Percentiles rank a stretch among this genome's conserved stretches.
phyloP scores from a whole-genome alignment of 92 coral and sea anemone species.

The Hydrozoanthus gracilis region DNA sequence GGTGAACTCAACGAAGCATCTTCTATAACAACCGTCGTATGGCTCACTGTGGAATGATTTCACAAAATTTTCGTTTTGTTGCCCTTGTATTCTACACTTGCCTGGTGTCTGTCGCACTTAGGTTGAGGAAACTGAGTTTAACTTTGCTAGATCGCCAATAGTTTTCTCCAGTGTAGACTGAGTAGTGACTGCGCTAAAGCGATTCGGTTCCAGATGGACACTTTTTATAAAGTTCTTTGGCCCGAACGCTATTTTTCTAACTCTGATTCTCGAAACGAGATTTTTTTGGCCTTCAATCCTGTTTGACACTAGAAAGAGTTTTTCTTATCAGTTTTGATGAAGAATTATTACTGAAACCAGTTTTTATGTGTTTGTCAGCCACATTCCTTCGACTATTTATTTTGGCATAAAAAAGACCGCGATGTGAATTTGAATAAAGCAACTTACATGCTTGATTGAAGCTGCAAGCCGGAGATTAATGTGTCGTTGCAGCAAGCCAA shows the following conservation, averaged over 20 bases:
- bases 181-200: no score
- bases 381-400: not conserved
- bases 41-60: not conserved
- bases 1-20: not conserved
- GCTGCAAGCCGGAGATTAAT: not conserved
- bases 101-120: no score
- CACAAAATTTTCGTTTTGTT: not conserved
- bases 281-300: not conserved
- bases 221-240: no score
- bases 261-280: not conserved
- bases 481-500: not conserved
- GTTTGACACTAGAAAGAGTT: not conserved
- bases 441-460: constrained; percentile 21
- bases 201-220: no score
- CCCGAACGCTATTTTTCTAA: no score
- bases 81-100: not conserved
- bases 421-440: constrained; percentile 8
- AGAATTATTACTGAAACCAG: not conserved
- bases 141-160: no score
- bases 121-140: no score
- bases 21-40: not conserved
- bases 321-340: not conserved
- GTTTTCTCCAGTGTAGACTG: no score
- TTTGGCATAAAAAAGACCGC: not conserved
- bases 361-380: not conserved